Conservation (phyloP, 2,797 vertebrate species). For the Ptychadena robeensis region DNA sequence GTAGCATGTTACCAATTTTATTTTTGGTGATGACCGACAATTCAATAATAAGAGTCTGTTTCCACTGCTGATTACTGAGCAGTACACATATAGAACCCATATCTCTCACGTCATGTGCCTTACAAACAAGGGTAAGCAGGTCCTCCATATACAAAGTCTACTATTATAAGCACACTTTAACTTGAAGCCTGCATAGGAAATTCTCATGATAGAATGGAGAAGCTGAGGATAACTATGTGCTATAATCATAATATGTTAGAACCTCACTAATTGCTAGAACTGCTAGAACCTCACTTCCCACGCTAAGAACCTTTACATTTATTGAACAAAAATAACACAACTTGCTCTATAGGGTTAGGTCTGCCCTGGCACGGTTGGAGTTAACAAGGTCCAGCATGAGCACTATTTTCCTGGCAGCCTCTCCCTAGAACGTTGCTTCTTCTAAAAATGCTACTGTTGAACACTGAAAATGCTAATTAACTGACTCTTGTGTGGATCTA, state of each 20-base stretch:
- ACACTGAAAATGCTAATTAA: no score
- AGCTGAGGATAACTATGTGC: neutral
- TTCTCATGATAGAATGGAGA: neutral
- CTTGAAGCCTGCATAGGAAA: neutral
- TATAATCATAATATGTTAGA: neutral
- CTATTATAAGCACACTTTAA: neutral
- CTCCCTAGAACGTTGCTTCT: slow-evolving; percentile 15
- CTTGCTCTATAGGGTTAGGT: neutral
- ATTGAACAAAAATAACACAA: neutral
- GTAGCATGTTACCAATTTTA: no score
- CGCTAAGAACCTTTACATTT: neutral
- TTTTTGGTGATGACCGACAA: neutral
- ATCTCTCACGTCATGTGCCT: no score
- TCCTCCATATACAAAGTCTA: neutral
- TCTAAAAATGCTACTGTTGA: no score
- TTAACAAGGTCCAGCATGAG: neutral
- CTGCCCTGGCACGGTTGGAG: neutral
- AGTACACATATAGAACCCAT: neutral
- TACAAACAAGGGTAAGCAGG: neutral
- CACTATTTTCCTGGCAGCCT: slow-evolving; percentile 6
- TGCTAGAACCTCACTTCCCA: neutral
- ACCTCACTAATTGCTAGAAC: no score
- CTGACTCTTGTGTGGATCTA: no score
- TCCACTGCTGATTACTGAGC: neutral
- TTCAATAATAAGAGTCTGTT: neutral